A percentile compares a stretch with the other conserved stretches of the same genome.
These are phyloP conservation scores for Tenthredo notha DNA, from an alignment of 2,888 invertebrate genomes.

Conservation along the genomic window DNA sequence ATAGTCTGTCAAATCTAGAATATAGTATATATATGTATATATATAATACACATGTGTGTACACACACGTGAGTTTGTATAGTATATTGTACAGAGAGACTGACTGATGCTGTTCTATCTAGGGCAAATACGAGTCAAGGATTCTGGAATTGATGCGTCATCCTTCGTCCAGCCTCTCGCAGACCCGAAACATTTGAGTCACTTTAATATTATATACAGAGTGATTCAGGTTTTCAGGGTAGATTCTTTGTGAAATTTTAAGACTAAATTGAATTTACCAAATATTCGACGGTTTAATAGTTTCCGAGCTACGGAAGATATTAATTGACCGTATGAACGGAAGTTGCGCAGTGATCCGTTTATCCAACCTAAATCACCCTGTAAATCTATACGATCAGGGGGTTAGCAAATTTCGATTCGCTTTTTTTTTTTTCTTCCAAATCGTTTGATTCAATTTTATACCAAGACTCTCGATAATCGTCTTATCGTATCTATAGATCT, in stretches of 20 bases:
- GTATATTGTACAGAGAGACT: not conserved
- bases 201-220: not conserved
- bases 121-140: conserved; percentile 48
- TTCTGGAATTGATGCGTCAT: conserved; percentile 47
- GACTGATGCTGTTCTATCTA: conserved; percentile 15
- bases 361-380: too few relatives aligned
- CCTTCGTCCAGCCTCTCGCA: conserved; percentile 13
- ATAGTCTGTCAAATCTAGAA: conserved; percentile 14
- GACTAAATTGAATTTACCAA: too few relatives aligned
- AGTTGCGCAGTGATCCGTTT: too few relatives aligned
- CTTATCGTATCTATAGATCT: not conserved
- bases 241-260: too few relatives aligned
- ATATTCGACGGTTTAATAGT: too few relatives aligned
- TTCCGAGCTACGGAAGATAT: too few relatives aligned
- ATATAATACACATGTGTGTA: not conserved
- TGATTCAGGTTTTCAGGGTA: too few relatives aligned
- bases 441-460: not conserved
- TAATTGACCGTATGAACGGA: too few relatives aligned
- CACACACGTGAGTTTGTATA: not conserved
- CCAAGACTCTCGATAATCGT: not conserved
- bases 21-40: not conserved
- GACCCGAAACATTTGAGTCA: conserved; percentile 40
- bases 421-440: not conserved
- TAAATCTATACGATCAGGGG: too few relatives aligned
- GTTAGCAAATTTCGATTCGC: not conserved